Evolutionary conservation across 2,113 vertebrate genomes (phyloP).

Genomic region (Osmerus mordax): DNA sequence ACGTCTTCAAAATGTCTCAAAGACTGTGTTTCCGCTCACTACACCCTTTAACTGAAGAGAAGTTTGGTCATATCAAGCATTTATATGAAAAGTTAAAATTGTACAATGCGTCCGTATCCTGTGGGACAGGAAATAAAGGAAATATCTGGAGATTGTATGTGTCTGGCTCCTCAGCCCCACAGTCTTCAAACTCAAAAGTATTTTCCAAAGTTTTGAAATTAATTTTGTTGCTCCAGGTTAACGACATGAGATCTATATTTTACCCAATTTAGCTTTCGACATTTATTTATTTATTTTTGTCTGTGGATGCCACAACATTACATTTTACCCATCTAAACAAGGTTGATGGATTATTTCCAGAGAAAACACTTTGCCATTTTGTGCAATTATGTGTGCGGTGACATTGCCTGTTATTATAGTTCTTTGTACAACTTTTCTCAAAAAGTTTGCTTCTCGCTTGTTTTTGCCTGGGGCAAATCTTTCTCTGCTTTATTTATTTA

Average conservation of each 20-base stretch:
- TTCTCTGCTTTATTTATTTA: constrained; percentile 26
- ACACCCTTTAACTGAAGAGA: not conserved
- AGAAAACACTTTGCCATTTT: constrained; percentile 46
- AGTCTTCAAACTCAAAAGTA: constrained; percentile 1
- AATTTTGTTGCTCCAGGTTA: constrained; percentile 50
- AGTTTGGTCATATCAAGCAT: not conserved
- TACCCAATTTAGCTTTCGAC: constrained; percentile 22
- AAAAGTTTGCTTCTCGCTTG: constrained; percentile 43
- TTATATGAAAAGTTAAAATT: not conserved
- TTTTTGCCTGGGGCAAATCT: constrained; percentile 42
- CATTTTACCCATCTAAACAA: constrained; percentile 47
- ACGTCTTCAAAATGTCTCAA: not conserved
- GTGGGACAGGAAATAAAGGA: not conserved
- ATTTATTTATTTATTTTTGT: constrained; percentile 21
- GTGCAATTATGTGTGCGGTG: constrained; percentile 55
- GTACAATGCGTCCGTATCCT: constrained; percentile 14
- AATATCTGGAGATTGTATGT: constrained; percentile 8
- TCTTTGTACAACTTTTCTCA: constrained; percentile 40
- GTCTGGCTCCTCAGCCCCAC: not conserved
- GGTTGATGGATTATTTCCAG: constrained; percentile 53
- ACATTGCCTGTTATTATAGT: constrained; percentile 58
- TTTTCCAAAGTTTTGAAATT: constrained; percentile 40
- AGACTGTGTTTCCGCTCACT: constrained; percentile 29
- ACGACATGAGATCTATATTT: constrained; percentile 42
- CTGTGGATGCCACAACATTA: constrained; percentile 32